Evolutionary conservation across 2,797 vertebrate genomes (phyloP).

Genomic region (Chloroceryle inda): DNA sequence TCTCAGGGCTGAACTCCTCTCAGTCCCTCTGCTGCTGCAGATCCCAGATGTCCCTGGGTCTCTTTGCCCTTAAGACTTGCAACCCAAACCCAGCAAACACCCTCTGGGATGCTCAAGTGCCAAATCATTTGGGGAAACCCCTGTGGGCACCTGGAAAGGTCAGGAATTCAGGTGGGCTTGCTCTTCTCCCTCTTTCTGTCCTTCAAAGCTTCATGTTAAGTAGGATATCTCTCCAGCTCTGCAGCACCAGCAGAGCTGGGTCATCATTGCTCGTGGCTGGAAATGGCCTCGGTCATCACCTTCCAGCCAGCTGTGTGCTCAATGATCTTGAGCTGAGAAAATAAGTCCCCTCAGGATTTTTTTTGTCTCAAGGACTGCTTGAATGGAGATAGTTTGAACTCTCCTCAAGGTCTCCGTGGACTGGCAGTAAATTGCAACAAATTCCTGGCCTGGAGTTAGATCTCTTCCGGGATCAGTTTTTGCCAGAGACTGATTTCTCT

Average conservation of each 20-base stretch:
- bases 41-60: rapidly evolving
- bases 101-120: rapidly evolving
- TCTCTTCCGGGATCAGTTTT: neutral
- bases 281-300: rapidly evolving
- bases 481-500: neutral
- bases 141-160: neutral
- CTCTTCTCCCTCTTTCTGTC: neutral
- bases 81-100: neutral
- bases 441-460: neutral
- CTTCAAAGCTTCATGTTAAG: neutral
- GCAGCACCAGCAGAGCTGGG: neutral
- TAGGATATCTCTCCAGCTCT: rapidly evolving
- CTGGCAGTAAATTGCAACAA: neutral
- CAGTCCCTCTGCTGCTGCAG: neutral
- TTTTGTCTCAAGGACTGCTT: neutral
- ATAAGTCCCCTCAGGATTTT: neutral
- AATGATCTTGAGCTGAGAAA: neutral
- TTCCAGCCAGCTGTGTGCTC: neutral
- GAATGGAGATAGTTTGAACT: neutral
- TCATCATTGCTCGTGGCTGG: rapidly evolving
- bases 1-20: neutral
- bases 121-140: neutral
- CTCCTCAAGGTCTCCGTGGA: neutral
- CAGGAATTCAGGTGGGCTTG: neutral
- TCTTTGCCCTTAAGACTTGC: neutral